Conservation (phyloP, 64 coral and sea anemone genomes). For the Dendrophyllia cribrosa region DNA sequence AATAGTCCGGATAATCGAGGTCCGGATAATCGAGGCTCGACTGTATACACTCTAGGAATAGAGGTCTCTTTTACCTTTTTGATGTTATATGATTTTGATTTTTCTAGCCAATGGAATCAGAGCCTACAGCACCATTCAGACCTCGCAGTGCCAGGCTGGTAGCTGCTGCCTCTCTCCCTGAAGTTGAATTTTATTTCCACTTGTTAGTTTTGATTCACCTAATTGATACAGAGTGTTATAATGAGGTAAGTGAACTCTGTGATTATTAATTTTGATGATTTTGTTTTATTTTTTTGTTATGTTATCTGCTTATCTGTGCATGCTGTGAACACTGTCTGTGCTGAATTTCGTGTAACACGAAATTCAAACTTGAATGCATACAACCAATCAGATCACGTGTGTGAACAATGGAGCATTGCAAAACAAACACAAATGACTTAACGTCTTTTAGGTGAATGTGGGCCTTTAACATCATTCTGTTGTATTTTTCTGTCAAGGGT, state of each 20-base stretch:
- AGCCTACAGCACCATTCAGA: slow-evolving; percentile 73
- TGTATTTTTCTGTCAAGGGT: too few species aligned
- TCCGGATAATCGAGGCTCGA: too few species aligned
- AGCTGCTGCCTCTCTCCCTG: slow-evolving; percentile 77
- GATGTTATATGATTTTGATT: neutral
- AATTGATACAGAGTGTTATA: slow-evolving; percentile 93
- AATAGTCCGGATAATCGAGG: too few species aligned
- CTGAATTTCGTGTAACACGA: too few species aligned
- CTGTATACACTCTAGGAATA: neutral
- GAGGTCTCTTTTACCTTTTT: neutral
- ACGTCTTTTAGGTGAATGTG: too few species aligned
- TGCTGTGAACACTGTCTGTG: too few species aligned
- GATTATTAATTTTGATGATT: too few species aligned
- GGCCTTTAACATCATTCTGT: too few species aligned
- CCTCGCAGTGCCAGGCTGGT: slow-evolving; percentile 88
- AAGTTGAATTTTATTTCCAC: slow-evolving; percentile 97
- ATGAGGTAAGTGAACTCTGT: slow-evolving; percentile 63
- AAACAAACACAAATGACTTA: too few species aligned
- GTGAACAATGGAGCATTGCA: too few species aligned
- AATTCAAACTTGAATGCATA: too few species aligned
- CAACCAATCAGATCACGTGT: too few species aligned
- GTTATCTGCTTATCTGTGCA: neutral
- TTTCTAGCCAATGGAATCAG: slow-evolving; percentile 96
- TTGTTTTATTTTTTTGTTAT: neutral
- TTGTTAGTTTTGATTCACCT: slow-evolving; percentile 97